A percentile compares a stretch with the other conserved stretches of the same genome.
Conservation (phyloP, 2,888 invertebrate species). For the Epistrophe eligans region DNA sequence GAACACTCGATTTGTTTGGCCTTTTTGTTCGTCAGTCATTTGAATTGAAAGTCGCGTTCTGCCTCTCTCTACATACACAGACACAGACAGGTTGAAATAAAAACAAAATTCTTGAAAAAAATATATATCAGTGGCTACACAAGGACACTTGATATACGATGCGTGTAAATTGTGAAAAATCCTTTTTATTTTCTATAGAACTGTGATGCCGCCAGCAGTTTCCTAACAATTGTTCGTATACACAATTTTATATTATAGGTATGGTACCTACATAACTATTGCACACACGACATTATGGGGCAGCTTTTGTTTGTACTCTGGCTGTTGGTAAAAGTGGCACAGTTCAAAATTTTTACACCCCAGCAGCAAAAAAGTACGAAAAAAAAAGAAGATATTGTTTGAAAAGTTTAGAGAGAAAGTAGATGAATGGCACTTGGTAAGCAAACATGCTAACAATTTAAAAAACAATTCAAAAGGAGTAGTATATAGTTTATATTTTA, state of each 20-base stretch:
- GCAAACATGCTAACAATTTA: constrained; percentile 33
- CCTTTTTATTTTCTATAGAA: constrained; percentile 38
- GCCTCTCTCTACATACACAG: constrained; percentile 13
- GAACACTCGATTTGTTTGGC: constrained; percentile 37
- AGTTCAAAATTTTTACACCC: constrained; percentile 45
- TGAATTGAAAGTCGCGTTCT: constrained; percentile 20
- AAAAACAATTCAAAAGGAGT: constrained; percentile 27
- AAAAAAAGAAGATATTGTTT: constrained; percentile 38
- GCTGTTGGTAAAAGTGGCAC: constrained; percentile 59
- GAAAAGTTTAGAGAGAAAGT: constrained; percentile 55
- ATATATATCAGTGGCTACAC: constrained; percentile 68
- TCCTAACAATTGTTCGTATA: constrained; percentile 51
- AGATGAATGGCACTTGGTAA: constrained; percentile 60
- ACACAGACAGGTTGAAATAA: constrained; percentile 33
- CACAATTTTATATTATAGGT: not conserved
- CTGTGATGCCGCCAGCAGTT: constrained; percentile 32
- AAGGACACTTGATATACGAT: constrained; percentile 64
- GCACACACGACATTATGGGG: constrained; percentile 47
- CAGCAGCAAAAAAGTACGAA: constrained; percentile 2
- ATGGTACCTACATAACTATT: not conserved
- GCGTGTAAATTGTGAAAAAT: constrained; percentile 55
- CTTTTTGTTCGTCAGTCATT: constrained; percentile 36
- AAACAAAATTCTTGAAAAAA: constrained; percentile 59
- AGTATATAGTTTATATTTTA: constrained; percentile 23
- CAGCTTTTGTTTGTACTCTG: constrained; percentile 54